Evolutionary conservation across 2,888 invertebrate genomes (phyloP).

Genomic region (Chaitophorus viminalis): DNA sequence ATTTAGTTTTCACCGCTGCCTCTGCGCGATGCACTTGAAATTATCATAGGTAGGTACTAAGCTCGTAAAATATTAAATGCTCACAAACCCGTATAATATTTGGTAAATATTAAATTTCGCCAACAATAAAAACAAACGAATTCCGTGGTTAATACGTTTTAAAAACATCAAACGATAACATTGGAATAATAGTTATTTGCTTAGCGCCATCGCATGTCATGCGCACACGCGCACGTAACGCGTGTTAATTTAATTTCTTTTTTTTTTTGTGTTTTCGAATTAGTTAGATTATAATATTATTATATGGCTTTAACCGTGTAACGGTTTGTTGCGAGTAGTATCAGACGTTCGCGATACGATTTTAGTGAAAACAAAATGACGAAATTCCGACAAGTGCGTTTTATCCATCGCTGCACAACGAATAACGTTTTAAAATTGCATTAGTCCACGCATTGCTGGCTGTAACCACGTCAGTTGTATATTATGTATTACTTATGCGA

Average conservation of each 20-base stretch:
- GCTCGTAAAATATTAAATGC: slow-evolving; percentile 8
- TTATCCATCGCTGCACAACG: too few relatives aligned
- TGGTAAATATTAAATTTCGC: background rate
- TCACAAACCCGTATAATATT: background rate
- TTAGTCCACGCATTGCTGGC: too few relatives aligned
- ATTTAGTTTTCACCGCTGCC: background rate
- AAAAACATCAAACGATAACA: background rate
- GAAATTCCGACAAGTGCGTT: too few relatives aligned
- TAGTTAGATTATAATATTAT: background rate
- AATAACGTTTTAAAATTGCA: too few relatives aligned
- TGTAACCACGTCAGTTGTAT: too few relatives aligned
- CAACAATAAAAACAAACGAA: background rate
- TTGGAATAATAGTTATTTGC: background rate
- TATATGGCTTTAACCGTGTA: background rate
- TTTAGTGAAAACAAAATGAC: too few relatives aligned
- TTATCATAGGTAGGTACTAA: background rate
- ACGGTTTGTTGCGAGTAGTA: too few relatives aligned
- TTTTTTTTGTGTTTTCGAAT: too few relatives aligned
- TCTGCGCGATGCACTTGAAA: background rate
- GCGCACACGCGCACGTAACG: background rate
- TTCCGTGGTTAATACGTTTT: background rate
- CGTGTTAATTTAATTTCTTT: too few relatives aligned
- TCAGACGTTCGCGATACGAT: too few relatives aligned
- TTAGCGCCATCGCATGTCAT: background rate
- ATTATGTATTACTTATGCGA: too few relatives aligned